Percentiles rank a stretch among this genome's conserved stretches.
phyloP scores from a whole-genome alignment of 1,140 invertebrate genomes.

The Platyscapa corneri region DNA sequence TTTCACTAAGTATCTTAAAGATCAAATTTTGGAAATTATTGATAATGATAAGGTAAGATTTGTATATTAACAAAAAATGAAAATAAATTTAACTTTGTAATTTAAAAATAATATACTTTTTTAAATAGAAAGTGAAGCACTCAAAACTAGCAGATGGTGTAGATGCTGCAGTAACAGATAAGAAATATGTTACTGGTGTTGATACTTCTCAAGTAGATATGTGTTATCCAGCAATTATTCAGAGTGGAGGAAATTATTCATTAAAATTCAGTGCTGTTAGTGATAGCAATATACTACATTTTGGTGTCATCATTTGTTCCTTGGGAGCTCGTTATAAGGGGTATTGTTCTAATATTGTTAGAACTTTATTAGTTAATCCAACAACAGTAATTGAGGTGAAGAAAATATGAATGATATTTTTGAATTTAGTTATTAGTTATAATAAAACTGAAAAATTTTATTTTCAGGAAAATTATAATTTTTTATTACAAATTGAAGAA shows the following conservation, averaged over 20 bases:
- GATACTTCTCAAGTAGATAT: constrained; percentile 93
- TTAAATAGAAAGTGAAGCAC: constrained; percentile 91
- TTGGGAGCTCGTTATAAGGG: constrained; percentile 96
- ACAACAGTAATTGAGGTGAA: constrained; percentile 82
- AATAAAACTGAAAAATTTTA: constrained; percentile 29
- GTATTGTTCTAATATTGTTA: constrained; percentile 98
- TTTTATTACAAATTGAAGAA: constrained; percentile 93
- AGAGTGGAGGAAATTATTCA: constrained; percentile 97
- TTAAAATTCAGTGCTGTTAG: constrained; percentile 97
- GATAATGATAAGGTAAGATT: constrained; percentile 91
- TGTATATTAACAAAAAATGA: neutral
- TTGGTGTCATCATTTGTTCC: constrained; percentile 96
- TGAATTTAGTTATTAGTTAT: constrained; percentile 17
- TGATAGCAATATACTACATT: constrained; percentile 95
- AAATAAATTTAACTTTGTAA: constrained; percentile 24
- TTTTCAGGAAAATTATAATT: constrained; percentile 91
- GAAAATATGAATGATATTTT: neutral
- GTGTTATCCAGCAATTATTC: constrained; percentile 99
- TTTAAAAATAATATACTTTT: constrained; percentile 31
- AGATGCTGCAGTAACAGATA: constrained; percentile 91
- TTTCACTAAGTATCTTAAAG: constrained; percentile 96
- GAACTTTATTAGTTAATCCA: constrained; percentile 98
- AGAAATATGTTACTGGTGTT: constrained; percentile 94
- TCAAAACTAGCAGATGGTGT: constrained; percentile 95
- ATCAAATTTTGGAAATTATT: constrained; percentile 99